phyloP scores from a whole-genome alignment of 2,888 invertebrate genomes.

The Sylvicola fuscatus region DNA sequence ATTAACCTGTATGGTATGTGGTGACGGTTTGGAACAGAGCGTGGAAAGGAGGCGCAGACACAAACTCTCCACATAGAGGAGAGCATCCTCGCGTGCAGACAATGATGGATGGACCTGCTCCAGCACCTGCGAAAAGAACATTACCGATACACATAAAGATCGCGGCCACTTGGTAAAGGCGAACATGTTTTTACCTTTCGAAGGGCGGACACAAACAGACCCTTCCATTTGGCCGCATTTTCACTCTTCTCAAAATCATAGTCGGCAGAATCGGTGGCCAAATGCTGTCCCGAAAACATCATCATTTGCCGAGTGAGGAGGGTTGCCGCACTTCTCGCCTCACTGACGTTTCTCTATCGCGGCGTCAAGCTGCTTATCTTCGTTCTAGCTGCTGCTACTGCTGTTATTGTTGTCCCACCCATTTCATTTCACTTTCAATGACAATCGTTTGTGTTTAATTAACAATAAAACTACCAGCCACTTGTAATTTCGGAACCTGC shows the following conservation, averaged over 20 bases:
- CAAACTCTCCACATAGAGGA: constrained; percentile 80
- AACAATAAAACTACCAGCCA: too few species aligned
- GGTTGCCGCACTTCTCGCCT: too few species aligned
- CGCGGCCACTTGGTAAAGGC: too few species aligned
- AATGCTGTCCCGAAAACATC: constrained; percentile 9
- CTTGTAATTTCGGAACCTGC: too few species aligned
- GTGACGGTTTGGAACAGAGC: constrained; percentile 69
- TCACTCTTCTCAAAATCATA: constrained; percentile 73
- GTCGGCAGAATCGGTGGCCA: constrained; percentile 11
- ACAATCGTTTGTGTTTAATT: too few species aligned
- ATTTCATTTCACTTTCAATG: too few species aligned
- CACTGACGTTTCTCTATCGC: too few species aligned
- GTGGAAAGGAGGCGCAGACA: constrained; percentile 73
- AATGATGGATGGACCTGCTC: constrained; percentile 79
- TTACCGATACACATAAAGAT: constrained; percentile 5
- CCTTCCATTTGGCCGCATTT: constrained; percentile 82
- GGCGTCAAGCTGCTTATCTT: too few species aligned
- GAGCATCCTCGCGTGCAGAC: constrained; percentile 68
- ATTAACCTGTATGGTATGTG: constrained; percentile 51
- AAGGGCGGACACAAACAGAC: constrained; percentile 68
- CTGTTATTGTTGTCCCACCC: too few species aligned
- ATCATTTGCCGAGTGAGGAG: neutral
- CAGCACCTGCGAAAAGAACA: constrained; percentile 50
- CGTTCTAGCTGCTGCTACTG: too few species aligned
- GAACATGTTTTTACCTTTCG: constrained; percentile 42